Evolutionary conservation across 2,113 vertebrate genomes (phyloP), one percentile per base, ranked within the genome.

Genomic region (Nyctereutes procyonoides): DNA sequence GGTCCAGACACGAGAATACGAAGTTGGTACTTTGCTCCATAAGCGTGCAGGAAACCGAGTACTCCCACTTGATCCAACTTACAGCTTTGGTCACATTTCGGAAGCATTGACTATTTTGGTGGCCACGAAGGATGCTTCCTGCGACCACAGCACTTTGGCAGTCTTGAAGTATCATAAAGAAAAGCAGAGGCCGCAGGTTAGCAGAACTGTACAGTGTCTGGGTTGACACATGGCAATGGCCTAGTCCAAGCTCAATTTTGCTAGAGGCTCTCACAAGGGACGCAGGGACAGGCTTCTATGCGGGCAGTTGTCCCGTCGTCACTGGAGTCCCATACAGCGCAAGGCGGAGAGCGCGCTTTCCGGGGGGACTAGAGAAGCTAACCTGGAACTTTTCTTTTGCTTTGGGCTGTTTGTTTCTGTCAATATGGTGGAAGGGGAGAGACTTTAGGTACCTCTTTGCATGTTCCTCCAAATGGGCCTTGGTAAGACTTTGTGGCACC

Each of bases 61-160:
- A 14, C 51, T 74, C n/a, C 80, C 53, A 79, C 8, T 56, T 48
- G 30, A 69, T 58, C 17, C 63, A 22, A 11, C 60, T 88, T 87
- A 71, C 17, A 71, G 12, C 60, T 85, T 90, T 90, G 43, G 62
- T 90, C 87, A 73, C 38, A 35, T 80, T 69, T 56, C 77, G 32
- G 11, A 93, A 92, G 51, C 35, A 20, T 56, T 92, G 51, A 32
- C 35, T 11, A 22, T 13, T 96, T 87, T 83, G 58, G 65, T 84
- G 38, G 17, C 16, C 53, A 65, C 1, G 20, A 90, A 71, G 8
- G 12, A 32, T 58, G 16, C 62, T 26, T 83, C 15, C 11, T 93
- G 32, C 55, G 28, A 71, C 8, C 43, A 17, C 17, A 92, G 14
- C 12, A 38, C 24, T 35, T 58, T 16, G 19, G 20, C 11, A 13